Evolutionary conservation across 2,797 vertebrate genomes (phyloP).

Genomic region (Smutsia temminckii): DNA sequence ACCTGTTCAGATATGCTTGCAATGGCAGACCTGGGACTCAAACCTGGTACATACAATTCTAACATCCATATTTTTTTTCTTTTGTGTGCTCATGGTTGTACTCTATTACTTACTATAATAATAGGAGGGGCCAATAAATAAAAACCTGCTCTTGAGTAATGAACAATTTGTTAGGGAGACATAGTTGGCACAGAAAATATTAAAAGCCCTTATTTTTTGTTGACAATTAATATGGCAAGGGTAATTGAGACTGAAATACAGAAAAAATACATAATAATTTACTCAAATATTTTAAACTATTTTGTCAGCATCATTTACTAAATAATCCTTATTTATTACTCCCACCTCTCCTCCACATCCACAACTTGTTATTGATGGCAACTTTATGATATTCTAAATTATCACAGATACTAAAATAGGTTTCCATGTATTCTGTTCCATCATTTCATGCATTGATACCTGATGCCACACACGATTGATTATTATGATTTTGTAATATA

Average conservation of each 20-base stretch:
- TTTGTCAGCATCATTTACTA: background rate
- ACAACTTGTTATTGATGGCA: background rate
- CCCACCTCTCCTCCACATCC: background rate
- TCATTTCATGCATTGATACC: background rate
- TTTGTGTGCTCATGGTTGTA: too few species aligned
- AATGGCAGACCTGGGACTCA: background rate
- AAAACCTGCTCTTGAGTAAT: background rate
- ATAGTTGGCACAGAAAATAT: background rate
- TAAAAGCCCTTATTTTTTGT: slow-evolving; percentile 24
- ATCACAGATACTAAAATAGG: background rate
- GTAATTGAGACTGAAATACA: background rate
- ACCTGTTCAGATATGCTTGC: background rate
- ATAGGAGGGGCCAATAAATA: background rate
- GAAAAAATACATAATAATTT: background rate
- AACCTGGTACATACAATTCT: background rate
- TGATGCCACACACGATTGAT: background rate
- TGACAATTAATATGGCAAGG: background rate
- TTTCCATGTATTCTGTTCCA: background rate
- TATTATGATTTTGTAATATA: background rate
- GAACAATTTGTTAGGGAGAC: background rate
- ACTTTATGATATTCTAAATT: background rate
- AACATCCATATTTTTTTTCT: background rate
- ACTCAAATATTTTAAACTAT: background rate
- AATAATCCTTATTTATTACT: background rate
- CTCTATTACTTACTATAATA: background rate